Conservation (phyloP, 2,797 vertebrate genomes). For the Enteromius radiatus region DNA sequence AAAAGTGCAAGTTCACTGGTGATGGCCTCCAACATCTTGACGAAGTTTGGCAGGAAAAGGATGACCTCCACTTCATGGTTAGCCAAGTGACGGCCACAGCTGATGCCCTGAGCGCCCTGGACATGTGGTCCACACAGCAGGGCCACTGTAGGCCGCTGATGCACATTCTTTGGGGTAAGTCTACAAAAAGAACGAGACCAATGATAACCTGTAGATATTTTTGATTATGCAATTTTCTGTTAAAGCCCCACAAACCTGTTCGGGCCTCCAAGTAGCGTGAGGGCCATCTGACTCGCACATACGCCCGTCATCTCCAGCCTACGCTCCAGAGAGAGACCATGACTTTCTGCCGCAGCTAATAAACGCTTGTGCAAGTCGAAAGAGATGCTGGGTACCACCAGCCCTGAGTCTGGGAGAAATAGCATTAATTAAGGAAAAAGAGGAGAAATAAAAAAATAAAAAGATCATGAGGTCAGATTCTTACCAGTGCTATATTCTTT, state of each 20-base stretch:
- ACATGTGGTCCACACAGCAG: conserved; percentile 94
- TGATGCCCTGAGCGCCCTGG: conserved; percentile 98
- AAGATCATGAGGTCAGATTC: conserved; percentile 24
- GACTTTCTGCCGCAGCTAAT: conserved; percentile 87
- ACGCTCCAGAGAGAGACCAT: conserved; percentile 91
- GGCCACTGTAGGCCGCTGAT: conserved; percentile 93
- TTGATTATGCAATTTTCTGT: not conserved
- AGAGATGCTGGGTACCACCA: conserved; percentile 93
- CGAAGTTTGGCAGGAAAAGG: conserved; percentile 95
- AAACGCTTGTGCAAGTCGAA: conserved; percentile 94
- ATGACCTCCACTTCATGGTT: conserved; percentile 96
- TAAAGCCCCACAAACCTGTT: conserved; percentile 85
- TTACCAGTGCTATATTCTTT: conserved; percentile 92
- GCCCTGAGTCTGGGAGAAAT: conserved; percentile 78
- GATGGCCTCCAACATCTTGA: conserved; percentile 96
- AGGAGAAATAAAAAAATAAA: not conserved
- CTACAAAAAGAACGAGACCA: conserved; percentile 68
- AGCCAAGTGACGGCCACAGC: conserved; percentile 94
- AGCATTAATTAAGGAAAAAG: not conserved
- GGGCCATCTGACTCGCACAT: conserved; percentile 97
- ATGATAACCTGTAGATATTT: not conserved
- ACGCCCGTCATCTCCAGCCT: conserved; percentile 96
- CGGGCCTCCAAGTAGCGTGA: conserved; percentile 94
- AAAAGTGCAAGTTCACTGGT: conserved; percentile 93
- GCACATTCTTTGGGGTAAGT: conserved; percentile 97